These are phyloP conservation scores for Byasa hedistus DNA, from an alignment of 2,888 invertebrate genomes.

Conservation along the genomic window DNA sequence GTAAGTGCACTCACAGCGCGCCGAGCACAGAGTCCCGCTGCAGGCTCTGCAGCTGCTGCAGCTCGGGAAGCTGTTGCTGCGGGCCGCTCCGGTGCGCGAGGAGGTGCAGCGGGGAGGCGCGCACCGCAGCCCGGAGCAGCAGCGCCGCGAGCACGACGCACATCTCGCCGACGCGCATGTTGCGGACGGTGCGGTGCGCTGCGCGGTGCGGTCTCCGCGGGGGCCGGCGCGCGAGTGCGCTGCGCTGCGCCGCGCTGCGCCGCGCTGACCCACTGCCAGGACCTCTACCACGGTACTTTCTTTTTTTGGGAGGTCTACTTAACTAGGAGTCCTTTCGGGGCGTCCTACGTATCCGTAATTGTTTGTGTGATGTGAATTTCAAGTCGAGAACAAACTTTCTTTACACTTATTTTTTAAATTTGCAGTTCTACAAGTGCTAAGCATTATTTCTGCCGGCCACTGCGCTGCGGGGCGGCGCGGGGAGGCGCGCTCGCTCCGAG, in stretches of 20 bases:
- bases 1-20: constrained; percentile 52
- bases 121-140: constrained; percentile 39
- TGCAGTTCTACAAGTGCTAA: no score
- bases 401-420: background rate
- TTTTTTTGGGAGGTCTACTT: constrained; percentile 42
- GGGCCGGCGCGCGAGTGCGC: background rate
- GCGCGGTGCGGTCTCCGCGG: no score
- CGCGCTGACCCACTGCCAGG: constrained; percentile 60
- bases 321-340: constrained; percentile 5
- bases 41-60: constrained; percentile 41
- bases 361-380: constrained; percentile 6
- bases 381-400: background rate
- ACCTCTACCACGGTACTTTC: constrained; percentile 62
- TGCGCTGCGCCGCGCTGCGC: constrained; percentile 33
- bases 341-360: constrained; percentile 3
- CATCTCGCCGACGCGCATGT: no score
- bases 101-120: constrained; percentile 49
- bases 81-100: constrained; percentile 38
- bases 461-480: no score
- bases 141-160: constrained; percentile 34
- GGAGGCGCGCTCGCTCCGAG: no score
- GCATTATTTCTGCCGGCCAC: no score
- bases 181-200: no score
- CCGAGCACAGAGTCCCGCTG: constrained; percentile 39
- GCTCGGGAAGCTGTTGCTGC: constrained; percentile 41